These are phyloP conservation scores for Anser brachyrhynchus DNA, from an alignment of 2,113 vertebrate genomes.

Conservation along the genomic window DNA sequence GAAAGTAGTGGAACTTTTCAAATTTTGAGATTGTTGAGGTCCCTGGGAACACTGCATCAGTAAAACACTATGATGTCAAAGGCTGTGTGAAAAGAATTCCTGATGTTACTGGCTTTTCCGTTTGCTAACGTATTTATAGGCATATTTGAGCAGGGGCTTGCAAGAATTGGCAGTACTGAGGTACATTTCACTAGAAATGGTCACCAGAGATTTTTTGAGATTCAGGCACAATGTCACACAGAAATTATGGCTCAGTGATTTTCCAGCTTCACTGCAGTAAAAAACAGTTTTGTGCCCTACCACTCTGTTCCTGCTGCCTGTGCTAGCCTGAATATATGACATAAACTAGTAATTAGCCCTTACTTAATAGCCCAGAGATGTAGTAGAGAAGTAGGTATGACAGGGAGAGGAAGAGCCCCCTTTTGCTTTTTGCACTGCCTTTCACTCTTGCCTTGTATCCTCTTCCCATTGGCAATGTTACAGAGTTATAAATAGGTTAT, in stretches of 20 bases:
- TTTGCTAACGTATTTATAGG: background rate
- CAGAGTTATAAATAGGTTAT: background rate
- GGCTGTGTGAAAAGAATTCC: background rate
- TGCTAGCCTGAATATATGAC: background rate
- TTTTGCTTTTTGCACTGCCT: background rate
- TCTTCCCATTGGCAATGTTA: background rate
- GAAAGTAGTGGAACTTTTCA: background rate
- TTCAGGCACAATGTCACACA: background rate
- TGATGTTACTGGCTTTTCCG: background rate
- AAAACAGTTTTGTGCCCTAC: background rate
- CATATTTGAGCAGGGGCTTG: background rate
- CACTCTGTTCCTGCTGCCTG: background rate
- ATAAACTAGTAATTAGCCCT: background rate
- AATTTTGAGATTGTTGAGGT: background rate
- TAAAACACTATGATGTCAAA: background rate
- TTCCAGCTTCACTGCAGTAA: conserved; percentile 2
- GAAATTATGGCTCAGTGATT: background rate
- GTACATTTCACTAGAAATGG: background rate
- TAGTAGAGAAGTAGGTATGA: background rate
- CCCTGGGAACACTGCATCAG: background rate
- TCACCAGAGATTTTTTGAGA: background rate
- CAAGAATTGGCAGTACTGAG: background rate
- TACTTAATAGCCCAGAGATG: background rate
- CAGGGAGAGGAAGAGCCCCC: background rate
- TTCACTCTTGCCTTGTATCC: background rate